These are phyloP conservation scores for Ochlodes sylvanus DNA, from an alignment of 2,888 invertebrate genomes.

Conservation along the genomic window DNA sequence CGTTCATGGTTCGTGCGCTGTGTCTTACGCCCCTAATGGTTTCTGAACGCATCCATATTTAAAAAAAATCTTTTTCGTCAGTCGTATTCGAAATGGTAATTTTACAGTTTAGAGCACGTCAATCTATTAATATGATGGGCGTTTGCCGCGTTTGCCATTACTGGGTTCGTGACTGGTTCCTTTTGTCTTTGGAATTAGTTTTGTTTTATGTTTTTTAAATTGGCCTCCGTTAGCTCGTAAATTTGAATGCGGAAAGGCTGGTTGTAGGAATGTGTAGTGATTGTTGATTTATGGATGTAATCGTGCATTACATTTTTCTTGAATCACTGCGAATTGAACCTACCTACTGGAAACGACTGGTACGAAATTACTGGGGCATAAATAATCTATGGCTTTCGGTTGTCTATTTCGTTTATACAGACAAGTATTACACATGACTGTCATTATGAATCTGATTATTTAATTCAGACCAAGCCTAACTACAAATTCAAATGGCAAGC, in stretches of 20 bases:
- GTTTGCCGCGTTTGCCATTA: conserved; percentile 61
- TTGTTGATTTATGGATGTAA: conserved; percentile 59
- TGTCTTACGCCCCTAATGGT: conserved; percentile 62
- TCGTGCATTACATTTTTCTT: conserved; percentile 31
- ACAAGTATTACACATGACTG: too few relatives aligned
- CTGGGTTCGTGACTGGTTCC: conserved; percentile 73
- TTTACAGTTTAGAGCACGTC: conserved; percentile 83
- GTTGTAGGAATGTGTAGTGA: conserved; percentile 51
- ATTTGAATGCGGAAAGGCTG: conserved; percentile 55
- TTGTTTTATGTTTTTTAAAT: conserved; percentile 52
- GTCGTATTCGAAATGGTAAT: conserved; percentile 75
- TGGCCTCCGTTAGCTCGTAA: conserved; percentile 50
- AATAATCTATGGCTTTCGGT: too few relatives aligned
- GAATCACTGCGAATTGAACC: neutral
- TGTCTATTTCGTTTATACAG: too few relatives aligned
- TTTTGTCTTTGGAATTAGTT: conserved; percentile 61
- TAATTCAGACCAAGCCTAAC: too few relatives aligned
- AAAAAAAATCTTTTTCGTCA: conserved; percentile 57
- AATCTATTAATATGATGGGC: conserved; percentile 77
- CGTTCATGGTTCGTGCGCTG: conserved; percentile 61
- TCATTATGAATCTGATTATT: too few relatives aligned
- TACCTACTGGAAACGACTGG: too few relatives aligned
- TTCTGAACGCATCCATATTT: conserved; percentile 60
- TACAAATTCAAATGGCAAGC: too few relatives aligned
- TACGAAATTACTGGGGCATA: too few relatives aligned